These are phyloP conservation scores for Leptobrachium leishanense DNA, from an alignment of 2,113 vertebrate genomes.

Conservation along the genomic window DNA sequence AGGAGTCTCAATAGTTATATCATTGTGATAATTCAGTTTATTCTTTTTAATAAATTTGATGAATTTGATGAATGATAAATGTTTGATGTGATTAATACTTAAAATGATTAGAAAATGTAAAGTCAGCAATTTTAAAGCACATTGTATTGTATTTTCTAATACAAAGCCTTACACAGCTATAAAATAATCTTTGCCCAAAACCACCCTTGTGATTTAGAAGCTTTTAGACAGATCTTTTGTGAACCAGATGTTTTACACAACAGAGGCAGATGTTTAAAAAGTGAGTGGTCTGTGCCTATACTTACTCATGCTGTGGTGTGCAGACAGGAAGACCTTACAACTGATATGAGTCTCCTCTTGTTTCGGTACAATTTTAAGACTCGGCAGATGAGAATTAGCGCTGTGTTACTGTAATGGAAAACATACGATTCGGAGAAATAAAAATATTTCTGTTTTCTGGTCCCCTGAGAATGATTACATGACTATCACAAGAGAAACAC, in stretches of 20 bases:
- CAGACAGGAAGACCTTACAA: constrained; percentile 57
- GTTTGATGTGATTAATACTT: too few species aligned
- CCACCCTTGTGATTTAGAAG: not conserved
- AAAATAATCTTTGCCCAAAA: not conserved
- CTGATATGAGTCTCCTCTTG: constrained; percentile 69
- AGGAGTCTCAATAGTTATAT: too few species aligned
- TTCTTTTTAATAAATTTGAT: not conserved
- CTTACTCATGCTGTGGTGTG: constrained; percentile 55
- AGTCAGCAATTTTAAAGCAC: too few species aligned
- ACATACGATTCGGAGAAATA: constrained; percentile 21
- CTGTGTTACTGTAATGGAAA: constrained; percentile 48
- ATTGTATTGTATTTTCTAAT: not conserved
- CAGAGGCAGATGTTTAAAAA: constrained; percentile 66
- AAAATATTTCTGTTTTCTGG: constrained; percentile 10
- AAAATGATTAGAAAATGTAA: too few species aligned
- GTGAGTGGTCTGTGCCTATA: constrained; percentile 62
- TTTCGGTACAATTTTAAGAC: constrained; percentile 60
- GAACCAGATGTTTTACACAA: constrained; percentile 77
- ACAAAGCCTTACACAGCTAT: not conserved
- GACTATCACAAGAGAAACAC: not conserved
- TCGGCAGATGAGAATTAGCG: constrained; percentile 54
- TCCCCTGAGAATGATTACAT: constrained; percentile 27
- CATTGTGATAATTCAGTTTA: too few species aligned
- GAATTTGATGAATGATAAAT: too few species aligned
- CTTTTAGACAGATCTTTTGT: constrained; percentile 57